Percentiles rank a stretch among this genome's conserved stretches.
Evolutionary conservation across 2,888 invertebrate genomes (phyloP).

Genomic region (Hirtodrosophila confusa): DNA sequence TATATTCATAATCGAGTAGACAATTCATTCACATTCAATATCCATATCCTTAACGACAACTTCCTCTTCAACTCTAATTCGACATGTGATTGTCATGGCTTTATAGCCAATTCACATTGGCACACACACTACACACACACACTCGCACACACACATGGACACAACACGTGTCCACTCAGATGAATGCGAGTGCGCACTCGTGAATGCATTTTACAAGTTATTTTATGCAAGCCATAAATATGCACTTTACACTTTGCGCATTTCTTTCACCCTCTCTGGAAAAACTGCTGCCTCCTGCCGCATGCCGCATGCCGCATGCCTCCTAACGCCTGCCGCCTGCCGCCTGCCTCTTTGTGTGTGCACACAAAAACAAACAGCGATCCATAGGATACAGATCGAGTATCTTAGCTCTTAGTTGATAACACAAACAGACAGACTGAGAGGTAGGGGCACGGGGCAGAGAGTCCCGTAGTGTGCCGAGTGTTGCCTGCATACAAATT

Average conservation of each 20-base stretch:
- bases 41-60: conserved; percentile 70
- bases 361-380: conserved; percentile 54
- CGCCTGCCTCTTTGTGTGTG: neutral
- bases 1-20: conserved; percentile 22
- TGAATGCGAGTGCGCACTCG: conserved; percentile 63
- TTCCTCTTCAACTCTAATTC: conserved; percentile 65
- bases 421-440: conserved; percentile 49
- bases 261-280: conserved; percentile 44
- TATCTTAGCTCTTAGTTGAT: conserved; percentile 69
- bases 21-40: conserved; percentile 38
- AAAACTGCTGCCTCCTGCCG: neutral
- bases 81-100: conserved; percentile 69
- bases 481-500: conserved; percentile 76
- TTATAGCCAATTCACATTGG: conserved; percentile 62
- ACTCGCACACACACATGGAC: conserved; percentile 41
- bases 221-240: conserved; percentile 80
- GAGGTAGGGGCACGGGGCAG: neutral
- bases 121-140: conserved; percentile 25
- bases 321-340: neutral
- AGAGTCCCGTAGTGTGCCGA: conserved; percentile 45
- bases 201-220: conserved; percentile 78
- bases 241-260: conserved; percentile 79
- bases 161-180: conserved; percentile 62
- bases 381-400: conserved; percentile 70
- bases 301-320: neutral